phyloP scores from a whole-genome alignment of 2,113 vertebrate genomes.

The Eupsittula cactorum region DNA sequence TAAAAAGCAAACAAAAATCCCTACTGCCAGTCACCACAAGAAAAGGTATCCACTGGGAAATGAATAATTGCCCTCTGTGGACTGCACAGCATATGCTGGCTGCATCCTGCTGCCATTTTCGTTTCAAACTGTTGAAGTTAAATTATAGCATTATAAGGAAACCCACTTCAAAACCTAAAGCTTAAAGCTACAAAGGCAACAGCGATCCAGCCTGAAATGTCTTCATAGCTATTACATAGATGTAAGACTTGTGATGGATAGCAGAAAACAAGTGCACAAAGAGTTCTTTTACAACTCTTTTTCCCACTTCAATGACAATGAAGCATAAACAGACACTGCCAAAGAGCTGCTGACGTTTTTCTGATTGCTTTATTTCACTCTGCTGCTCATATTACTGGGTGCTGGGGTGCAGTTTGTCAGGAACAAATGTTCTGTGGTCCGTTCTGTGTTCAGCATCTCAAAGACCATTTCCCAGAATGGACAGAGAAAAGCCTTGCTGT shows the following conservation, averaged over 20 bases:
- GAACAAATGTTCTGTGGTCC: not conserved
- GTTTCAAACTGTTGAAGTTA: not conserved
- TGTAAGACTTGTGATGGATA: rapidly evolving
- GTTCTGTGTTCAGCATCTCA: not conserved
- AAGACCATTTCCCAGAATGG: not conserved
- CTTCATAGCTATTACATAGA: not conserved
- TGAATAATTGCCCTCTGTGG: slow-evolving; percentile 38
- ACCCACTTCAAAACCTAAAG: not conserved
- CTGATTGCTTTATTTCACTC: not conserved
- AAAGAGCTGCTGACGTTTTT: not conserved
- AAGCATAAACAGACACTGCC: not conserved
- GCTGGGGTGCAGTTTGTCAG: not conserved
- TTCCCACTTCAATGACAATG: not conserved
- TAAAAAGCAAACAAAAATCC: not conserved
- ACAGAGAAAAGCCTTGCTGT: not conserved
- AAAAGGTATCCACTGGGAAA: slow-evolving; percentile 27
- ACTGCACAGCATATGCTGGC: slow-evolving; percentile 16
- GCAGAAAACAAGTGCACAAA: not conserved
- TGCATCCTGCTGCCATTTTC: slow-evolving; percentile 34
- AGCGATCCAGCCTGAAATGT: not conserved
- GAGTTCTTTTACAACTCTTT: not conserved
- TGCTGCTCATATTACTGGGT: not conserved
- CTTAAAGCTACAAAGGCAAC: not conserved
- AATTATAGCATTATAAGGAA: not conserved
- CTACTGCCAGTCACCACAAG: slow-evolving; percentile 6